Evolutionary conservation across 2,888 invertebrate species (phyloP).

Genomic region (Alitta virens): DNA sequence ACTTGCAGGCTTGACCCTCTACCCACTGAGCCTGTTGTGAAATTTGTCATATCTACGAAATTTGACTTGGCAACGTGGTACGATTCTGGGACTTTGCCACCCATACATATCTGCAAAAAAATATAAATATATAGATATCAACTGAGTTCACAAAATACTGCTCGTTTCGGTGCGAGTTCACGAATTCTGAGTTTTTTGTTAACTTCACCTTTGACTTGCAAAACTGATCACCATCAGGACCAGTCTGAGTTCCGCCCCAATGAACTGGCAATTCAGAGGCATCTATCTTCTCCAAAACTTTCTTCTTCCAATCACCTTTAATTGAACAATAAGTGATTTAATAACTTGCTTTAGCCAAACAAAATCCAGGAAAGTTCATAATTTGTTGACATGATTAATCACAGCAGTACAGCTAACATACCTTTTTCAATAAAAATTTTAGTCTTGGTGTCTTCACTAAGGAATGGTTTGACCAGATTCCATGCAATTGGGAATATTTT

Average conservation of each 20-base stretch:
- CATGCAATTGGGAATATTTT: slow-evolving; percentile 84
- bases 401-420: slow-evolving; percentile 30
- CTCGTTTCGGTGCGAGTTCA: too few species aligned
- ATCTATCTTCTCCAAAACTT: slow-evolving; percentile 23
- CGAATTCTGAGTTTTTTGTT: too few species aligned
- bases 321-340: too few species aligned
- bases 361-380: too few species aligned
- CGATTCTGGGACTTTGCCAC: slow-evolving; percentile 80
- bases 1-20: slow-evolving; percentile 78
- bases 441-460: slow-evolving; percentile 84
- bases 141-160: neutral
- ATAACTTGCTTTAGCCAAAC: too few species aligned
- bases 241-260: slow-evolving; percentile 28
- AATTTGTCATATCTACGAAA: slow-evolving; percentile 51
- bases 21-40: slow-evolving; percentile 69
- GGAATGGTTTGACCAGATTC: slow-evolving; percentile 80
- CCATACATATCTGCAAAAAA: slow-evolving; percentile 67
- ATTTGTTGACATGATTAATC: too few species aligned
- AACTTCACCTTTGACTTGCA: slow-evolving; percentile 20
- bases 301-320: slow-evolving; percentile 27
- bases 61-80: slow-evolving; percentile 61
- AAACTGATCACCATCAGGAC: slow-evolving; percentile 25
- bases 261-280: slow-evolving; percentile 26
- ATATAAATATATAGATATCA: neutral
- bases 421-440: slow-evolving; percentile 86